Percentiles rank a stretch among this genome's conserved stretches.
Evolutionary conservation across 37 sponge, comb jelly and placozoan genomes (phyloP).

Genomic region (Halichondria panicea): DNA sequence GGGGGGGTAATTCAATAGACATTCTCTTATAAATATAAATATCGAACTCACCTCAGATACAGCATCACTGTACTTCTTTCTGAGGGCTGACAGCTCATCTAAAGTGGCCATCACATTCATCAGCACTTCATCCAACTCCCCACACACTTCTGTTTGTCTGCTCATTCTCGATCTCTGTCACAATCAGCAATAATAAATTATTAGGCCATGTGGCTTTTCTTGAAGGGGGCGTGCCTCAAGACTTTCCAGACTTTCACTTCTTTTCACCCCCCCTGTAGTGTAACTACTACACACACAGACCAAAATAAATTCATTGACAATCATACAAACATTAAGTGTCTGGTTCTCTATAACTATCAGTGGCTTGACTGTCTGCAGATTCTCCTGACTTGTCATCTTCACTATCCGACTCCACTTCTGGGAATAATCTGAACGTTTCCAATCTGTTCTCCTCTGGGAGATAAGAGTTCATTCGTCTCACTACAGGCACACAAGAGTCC

Average conservation of each 20-base stretch:
- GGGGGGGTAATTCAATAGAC: neutral
- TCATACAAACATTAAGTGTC: too few species aligned
- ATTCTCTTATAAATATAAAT: neutral
- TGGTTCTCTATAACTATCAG: too few species aligned
- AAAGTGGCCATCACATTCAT: conserved; percentile 49
- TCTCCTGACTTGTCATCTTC: too few species aligned
- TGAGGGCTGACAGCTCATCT: conserved; percentile 44
- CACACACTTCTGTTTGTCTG: conserved; percentile 17
- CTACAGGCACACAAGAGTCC: conserved; percentile 34
- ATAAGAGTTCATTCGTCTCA: conserved; percentile 33
- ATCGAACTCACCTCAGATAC: conserved; percentile 37
- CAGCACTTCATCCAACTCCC: conserved; percentile 38
- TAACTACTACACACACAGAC: too few species aligned
- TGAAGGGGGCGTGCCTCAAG: too few species aligned
- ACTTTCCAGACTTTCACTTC: too few species aligned
- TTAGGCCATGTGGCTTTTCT: neutral
- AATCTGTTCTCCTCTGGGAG: conserved; percentile 40
- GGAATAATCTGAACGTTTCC: conserved; percentile 22
- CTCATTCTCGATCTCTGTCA: neutral
- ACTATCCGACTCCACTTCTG: too few species aligned
- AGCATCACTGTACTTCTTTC: conserved; percentile 18
- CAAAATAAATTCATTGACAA: too few species aligned
- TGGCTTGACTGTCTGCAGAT: too few species aligned
- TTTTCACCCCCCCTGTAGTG: too few species aligned
- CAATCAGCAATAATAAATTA: neutral